Percentiles rank a stretch among this genome's conserved stretches.
Evolutionary conservation across 2,888 invertebrate species (phyloP).

Genomic region (Ichneumoninae sp.): DNA sequence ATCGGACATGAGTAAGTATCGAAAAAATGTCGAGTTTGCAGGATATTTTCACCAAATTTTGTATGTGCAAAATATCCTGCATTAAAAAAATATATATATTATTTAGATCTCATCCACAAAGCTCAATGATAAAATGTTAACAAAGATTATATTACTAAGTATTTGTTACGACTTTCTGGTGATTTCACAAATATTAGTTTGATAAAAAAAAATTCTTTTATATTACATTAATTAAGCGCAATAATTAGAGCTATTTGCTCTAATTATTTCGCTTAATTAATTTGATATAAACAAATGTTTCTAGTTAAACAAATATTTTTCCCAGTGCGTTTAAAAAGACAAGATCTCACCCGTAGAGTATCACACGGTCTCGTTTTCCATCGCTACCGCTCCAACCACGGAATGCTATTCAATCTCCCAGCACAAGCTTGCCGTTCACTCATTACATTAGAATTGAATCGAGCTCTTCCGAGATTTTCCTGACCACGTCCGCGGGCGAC

Average conservation of each 20-base stretch:
- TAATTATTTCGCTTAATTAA: constrained; percentile 3
- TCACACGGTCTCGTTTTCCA: constrained; percentile 33
- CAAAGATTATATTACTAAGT: neutral
- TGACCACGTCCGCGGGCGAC: constrained; percentile 28
- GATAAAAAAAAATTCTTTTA: too few relatives aligned
- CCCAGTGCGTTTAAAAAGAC: neutral
- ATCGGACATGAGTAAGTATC: too few relatives aligned
- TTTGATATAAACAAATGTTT: neutral
- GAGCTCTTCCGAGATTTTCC: constrained; percentile 71
- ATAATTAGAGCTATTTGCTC: neutral
- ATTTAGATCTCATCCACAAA: neutral
- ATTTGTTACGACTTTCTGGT: too few relatives aligned
- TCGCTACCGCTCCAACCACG: constrained; percentile 33
- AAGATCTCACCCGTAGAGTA: constrained; percentile 14
- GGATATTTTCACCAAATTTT: too few relatives aligned
- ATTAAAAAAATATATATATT: too few relatives aligned
- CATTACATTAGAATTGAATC: constrained; percentile 78
- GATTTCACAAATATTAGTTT: too few relatives aligned
- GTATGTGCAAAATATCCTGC: too few relatives aligned
- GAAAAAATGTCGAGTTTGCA: too few relatives aligned
- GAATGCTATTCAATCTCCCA: constrained; percentile 67
- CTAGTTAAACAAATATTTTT: neutral
- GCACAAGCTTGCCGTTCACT: constrained; percentile 45
- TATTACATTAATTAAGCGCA: too few relatives aligned
- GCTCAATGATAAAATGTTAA: neutral